phyloP scores from a whole-genome alignment of 2,113 vertebrate species.

The Plecturocebus donacophilus region DNA sequence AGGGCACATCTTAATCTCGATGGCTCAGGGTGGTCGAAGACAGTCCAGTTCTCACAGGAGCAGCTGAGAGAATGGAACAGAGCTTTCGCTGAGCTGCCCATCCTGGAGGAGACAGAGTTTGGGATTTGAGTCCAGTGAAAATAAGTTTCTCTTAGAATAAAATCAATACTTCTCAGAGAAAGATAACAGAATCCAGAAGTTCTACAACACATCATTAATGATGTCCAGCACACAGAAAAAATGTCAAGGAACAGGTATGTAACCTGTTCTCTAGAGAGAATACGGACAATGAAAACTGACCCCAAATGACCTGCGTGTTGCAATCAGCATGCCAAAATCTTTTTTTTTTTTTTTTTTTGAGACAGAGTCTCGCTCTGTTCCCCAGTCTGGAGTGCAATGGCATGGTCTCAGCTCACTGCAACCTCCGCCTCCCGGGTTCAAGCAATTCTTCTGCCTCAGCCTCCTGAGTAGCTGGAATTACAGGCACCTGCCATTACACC shows the following conservation, averaged over 20 bases:
- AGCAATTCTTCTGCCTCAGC: no score
- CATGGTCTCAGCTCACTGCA: no score
- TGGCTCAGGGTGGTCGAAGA: not conserved
- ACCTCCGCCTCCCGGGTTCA: no score
- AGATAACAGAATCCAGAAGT: no score
- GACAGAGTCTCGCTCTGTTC: no score
- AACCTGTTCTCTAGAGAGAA: not conserved
- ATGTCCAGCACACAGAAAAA: not conserved
- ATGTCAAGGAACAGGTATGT: not conserved
- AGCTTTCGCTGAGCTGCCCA: not conserved
- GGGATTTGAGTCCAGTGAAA: not conserved
- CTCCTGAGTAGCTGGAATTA: no score
- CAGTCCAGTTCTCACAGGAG: not conserved
- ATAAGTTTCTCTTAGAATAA: not conserved
- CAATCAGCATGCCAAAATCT: not conserved
- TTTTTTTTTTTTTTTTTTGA: no score
- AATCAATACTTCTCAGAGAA: not conserved
- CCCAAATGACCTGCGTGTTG: not conserved
- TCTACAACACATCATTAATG: not conserved
- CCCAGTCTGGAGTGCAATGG: no score
- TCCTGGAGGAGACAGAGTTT: not conserved
- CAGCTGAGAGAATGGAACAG: not conserved
- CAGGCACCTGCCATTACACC: no score
- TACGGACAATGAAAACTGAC: not conserved
- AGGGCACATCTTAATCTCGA: not conserved